Evolutionary conservation across 2,888 invertebrate genomes (phyloP), one percentile per base, ranked within the genome.

Genomic region (Oxyscelio sp.): DNA sequence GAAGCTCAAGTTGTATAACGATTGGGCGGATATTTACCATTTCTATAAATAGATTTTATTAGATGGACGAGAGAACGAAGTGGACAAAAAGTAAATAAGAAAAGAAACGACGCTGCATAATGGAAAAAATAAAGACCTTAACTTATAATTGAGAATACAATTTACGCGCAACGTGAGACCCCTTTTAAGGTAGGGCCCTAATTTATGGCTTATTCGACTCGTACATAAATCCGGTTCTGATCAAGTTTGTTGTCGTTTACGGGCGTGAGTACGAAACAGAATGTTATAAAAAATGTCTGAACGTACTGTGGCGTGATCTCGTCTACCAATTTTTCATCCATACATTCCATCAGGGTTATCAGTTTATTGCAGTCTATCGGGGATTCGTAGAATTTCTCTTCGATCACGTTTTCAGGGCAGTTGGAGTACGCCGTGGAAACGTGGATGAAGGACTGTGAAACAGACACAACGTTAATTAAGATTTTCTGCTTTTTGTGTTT

Each of bases 351-450:
- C 68, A 96, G 88, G 1, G 92, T 90, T 17, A 95, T 94, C 45
- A 96, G 89, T 88, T 95, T 95, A 13, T 95, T 93, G 2, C 94
- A 93, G 59, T 95, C 95, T 45, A 95, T 95, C 0, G 95, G 95
- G 0, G 95, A 92, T 0, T 95, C 94, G 92, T 96, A 96, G 59
- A 96, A 94, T 89, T 94, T 95, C 90, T 96, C 96, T 66, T 95
- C 95, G 63, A 95, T 95, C 2, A 87, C 82, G 27, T 93, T 86
- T 40, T 93, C 85, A 4, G 94, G 94, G 75, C 96, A 96, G 87
- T 96, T 95, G 0, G 95, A 95, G 81, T 95, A 96, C 0, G 95
- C 96, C 0, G 96, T 96, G 0, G 96, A 96, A 0, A 96, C 95
- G 89, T 96, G 96, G 38, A 96, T 92, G 71, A 95, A 94, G 50